Evolutionary conservation across 2,113 vertebrate genomes (phyloP).

Genomic region (Corythoichthys intestinalis): DNA sequence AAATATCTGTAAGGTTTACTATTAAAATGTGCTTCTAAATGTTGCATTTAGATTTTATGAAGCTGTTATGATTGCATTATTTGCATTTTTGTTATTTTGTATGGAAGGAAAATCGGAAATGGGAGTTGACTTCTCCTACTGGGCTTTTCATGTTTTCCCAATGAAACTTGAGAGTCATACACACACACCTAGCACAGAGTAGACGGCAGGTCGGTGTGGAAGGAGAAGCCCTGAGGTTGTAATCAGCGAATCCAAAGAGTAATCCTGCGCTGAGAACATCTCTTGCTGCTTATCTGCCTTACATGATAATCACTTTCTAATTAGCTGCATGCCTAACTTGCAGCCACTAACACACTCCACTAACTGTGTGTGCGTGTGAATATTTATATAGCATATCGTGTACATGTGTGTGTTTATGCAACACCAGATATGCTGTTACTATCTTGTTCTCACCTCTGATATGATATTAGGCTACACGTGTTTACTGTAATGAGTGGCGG

Average conservation of each 20-base stretch:
- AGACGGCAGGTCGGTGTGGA: slow-evolving; percentile 7
- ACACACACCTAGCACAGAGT: background rate
- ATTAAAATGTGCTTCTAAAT: background rate
- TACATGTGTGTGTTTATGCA: background rate
- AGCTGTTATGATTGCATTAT: background rate
- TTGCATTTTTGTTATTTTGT: background rate
- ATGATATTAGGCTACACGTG: background rate
- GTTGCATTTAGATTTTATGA: background rate
- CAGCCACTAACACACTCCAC: background rate
- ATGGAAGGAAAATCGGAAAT: background rate
- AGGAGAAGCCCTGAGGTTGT: slow-evolving; percentile 30
- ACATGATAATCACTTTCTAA: slow-evolving; percentile 49
- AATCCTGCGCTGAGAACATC: slow-evolving; percentile 26
- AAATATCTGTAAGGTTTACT: background rate
- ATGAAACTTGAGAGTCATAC: background rate
- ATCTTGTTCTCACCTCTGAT: background rate
- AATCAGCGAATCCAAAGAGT: slow-evolving; percentile 38
- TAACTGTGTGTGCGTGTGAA: background rate
- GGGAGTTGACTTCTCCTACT: background rate
- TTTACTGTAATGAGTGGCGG: background rate
- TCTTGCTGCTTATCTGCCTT: slow-evolving; percentile 28
- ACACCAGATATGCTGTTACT: background rate
- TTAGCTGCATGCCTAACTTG: slow-evolving; percentile 36
- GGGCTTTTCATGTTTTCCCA: background rate
- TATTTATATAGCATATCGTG: too few species aligned